Evolutionary conservation across 1,140 invertebrate species (phyloP).

Genomic region (Elymnias hypermnestra): DNA sequence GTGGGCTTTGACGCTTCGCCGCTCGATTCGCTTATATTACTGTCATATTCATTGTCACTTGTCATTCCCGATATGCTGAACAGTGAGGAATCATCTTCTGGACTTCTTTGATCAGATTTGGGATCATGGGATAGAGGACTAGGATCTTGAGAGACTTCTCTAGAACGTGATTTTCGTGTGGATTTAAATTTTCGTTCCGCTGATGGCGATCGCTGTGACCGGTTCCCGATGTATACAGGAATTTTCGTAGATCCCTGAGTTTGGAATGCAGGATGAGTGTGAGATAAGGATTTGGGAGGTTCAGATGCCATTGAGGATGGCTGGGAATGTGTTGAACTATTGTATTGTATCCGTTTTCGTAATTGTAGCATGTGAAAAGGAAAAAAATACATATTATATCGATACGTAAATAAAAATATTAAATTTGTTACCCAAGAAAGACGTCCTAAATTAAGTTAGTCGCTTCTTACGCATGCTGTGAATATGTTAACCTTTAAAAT

Average conservation of each 20-base stretch:
- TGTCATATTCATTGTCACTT: conserved; percentile 72
- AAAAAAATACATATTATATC: conserved; percentile 41
- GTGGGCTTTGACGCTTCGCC: conserved; percentile 70
- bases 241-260: conserved; percentile 67
- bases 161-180: conserved; percentile 50
- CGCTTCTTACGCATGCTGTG: conserved; percentile 7
- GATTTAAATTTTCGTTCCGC: conserved; percentile 47
- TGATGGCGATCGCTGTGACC: conserved; percentile 56
- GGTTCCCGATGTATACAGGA: conserved; percentile 61
- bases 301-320: conserved; percentile 71
- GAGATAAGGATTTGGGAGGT: conserved; percentile 60
- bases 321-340: conserved; percentile 73
- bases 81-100: conserved; percentile 74
- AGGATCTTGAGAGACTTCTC: conserved; percentile 61
- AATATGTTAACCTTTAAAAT: background rate
- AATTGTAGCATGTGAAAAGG: conserved; percentile 63
- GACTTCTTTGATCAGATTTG: conserved; percentile 71
- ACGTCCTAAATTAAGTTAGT: conserved; percentile 14
- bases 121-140: conserved; percentile 64
- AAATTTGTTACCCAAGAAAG: too few species aligned
- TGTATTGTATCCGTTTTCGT: conserved; percentile 52
- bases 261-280: conserved; percentile 72
- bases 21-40: conserved; percentile 72
- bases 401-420: too few species aligned
- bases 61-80: conserved; percentile 76